Evolutionary conservation across 2,113 vertebrate genomes (phyloP), one percentile per base, ranked within the genome.

Genomic region (Sapajus apella): DNA sequence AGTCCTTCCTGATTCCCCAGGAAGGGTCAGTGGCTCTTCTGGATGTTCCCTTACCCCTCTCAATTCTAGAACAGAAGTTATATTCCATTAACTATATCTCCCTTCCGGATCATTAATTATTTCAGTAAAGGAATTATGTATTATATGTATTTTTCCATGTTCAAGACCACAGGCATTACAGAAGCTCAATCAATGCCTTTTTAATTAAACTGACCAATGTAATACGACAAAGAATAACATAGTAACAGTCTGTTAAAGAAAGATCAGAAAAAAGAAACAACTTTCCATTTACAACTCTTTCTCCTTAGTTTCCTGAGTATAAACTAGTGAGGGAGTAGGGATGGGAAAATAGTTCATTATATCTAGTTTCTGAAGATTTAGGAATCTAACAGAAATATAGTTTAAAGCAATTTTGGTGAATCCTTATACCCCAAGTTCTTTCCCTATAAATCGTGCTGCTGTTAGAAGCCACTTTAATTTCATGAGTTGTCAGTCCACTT

Each of bases 391-490:
- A 95, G 37, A 95, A 52, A 45, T 17, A 58, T 2, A 70, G 10
- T 37, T 76, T 17, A 90, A 87, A 72, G 50, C n/a, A 80, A 47
- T 91, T 77, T 40, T 81, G 76, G 64, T 35, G 91, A 97, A 84
- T 47, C 16, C 37, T 14, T 37, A 82, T 0, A 82, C 84, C 43
- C 43, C 37, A 66, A 37, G 18, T 18, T 79, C 52, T 45, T 50
- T 35, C 40, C 47, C 32, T 84, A 58, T 25, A 80, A 70, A 68
- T 0, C 56, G n/a, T 45, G 58, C 8, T 87, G 87, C 37, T 32
- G 89, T 68, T 45, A 80, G 83, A 68, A 95, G 84, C 37, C 81
- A 91, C 47, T 93, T 76, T 50, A 84, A 64, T 87, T 95, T 91
- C 87, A 86, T 9, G 30, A 77, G 35, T 1, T 72, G 35, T 47